Percentiles rank a stretch among this genome's conserved stretches.
These are phyloP conservation scores for Artibeus lituratus DNA, from an alignment of 2,797 vertebrate species.

Conservation along the genomic window DNA sequence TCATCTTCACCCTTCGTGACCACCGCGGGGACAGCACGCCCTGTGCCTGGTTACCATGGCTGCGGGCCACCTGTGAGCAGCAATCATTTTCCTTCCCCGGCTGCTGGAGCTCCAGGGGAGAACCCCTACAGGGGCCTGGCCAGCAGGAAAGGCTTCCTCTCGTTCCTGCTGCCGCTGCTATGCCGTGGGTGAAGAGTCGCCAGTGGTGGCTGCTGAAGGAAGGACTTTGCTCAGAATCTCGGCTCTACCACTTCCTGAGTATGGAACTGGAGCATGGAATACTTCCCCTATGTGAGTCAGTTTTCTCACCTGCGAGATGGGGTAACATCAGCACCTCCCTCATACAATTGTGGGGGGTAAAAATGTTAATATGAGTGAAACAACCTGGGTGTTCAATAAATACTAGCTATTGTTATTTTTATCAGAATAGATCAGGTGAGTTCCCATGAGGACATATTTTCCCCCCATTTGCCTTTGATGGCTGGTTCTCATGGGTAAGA, in stretches of 20 bases:
- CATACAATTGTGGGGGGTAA: too few species aligned
- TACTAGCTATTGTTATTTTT: not conserved
- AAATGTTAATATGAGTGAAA: not conserved
- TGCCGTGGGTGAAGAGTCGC: not conserved
- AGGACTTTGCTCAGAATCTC: not conserved
- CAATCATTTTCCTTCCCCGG: not conserved
- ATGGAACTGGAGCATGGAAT: not conserved
- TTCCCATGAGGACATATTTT: not conserved
- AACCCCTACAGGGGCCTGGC: not conserved
- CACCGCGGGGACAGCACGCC: not conserved
- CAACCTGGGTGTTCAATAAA: not conserved
- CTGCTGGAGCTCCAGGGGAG: not conserved
- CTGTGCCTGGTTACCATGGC: not conserved
- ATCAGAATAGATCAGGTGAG: not conserved
- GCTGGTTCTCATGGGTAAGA: not conserved
- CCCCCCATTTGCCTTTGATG: not conserved
- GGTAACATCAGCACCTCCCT: not conserved
- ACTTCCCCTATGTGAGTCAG: not conserved
- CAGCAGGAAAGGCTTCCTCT: not conserved
- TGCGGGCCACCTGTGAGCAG: not conserved
- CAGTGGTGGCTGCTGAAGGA: not conserved
- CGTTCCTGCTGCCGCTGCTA: not conserved
- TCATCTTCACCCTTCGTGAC: not conserved
- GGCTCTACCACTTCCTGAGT: not conserved
- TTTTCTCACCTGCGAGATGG: not conserved